Evolutionary conservation across 2,888 invertebrate species (phyloP), one percentile per base, ranked within the genome.

Genomic region (Oscheius myriophilus): DNA sequence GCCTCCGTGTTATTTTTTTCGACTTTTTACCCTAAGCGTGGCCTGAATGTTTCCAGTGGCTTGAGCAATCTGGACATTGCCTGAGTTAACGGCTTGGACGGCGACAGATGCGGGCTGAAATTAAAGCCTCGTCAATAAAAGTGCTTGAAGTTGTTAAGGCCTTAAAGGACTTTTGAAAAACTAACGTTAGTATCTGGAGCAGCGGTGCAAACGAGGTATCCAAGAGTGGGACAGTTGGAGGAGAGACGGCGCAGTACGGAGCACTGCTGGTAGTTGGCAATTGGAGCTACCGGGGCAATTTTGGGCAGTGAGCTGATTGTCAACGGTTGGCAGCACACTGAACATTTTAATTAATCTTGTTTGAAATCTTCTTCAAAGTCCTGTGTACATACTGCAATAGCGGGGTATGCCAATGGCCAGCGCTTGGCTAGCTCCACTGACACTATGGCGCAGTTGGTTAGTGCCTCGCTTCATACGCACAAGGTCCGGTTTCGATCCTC

Each of bases 121-220:
- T 2, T 16, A 6, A 9, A 6, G 1, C n/a, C n/a, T 53, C n/a
- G 25, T 23, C 12, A 16, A n/a, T 2, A 23, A 33, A 25, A 25
- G 21, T 14, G 3, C 11, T 18, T n/a, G 6, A 49, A 11, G 21
- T 49, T 9, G 11, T 49, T 49, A 49, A 49, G 49, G 11, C 2
- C 49, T 49, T n/a, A 21, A 33, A 33, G 33, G 33, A 6, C 33
- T 33, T 33, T 33, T 23, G 2, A 41, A 21, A 18, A 58, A 23
- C 58, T 25, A n/a, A 67, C 67, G 39, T 67, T 67, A 11, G 67
- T 67, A 14, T 67, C 67, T 2, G 67, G 54, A 52, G 67, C 67
- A 14, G 67, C 59, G 18, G 42, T 26, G 21, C 67, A 67, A 43
- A 67, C 52, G 23, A 67, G 61, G 51, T 67, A 67, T 23, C 67